These are phyloP conservation scores for Amblyraja radiata DNA, from an alignment of 2,797 vertebrate species.

Conservation along the genomic window DNA sequence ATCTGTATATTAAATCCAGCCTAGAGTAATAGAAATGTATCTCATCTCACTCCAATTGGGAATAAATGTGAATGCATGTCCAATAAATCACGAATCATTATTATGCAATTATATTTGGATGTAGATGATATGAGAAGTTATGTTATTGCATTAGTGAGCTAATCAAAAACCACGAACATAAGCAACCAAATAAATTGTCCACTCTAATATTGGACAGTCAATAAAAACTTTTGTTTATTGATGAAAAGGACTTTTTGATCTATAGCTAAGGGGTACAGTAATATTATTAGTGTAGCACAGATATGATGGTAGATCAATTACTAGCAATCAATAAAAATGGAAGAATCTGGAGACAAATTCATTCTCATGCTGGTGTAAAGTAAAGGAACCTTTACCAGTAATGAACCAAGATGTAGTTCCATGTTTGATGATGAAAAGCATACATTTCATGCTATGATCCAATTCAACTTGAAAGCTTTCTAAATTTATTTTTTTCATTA, in stretches of 20 bases:
- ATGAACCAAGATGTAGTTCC: not conserved
- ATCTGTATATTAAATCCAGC: conserved; percentile 19
- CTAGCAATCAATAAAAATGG: not conserved
- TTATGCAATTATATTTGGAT: not conserved
- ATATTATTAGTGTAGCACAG: not conserved
- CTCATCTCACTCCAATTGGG: not conserved
- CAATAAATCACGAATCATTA: not conserved
- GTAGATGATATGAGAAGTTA: not conserved
- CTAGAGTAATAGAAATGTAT: not conserved
- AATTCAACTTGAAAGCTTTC: not conserved
- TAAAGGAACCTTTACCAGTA: not conserved
- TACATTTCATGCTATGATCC: not conserved
- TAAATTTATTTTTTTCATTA: no score
- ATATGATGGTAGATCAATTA: not conserved
- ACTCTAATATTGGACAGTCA: not conserved
- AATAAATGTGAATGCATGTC: not conserved
- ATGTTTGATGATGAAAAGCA: not conserved
- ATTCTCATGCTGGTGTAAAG: not conserved
- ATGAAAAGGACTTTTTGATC: not conserved
- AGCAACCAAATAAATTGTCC: not conserved
- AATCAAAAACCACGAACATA: not conserved
- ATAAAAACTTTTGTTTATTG: not conserved
- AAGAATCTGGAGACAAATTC: not conserved
- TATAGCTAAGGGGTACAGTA: not conserved
- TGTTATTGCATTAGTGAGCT: not conserved